Evolutionary conservation across 2,888 invertebrate genomes (phyloP).

Genomic region (Myopa testacea): DNA sequence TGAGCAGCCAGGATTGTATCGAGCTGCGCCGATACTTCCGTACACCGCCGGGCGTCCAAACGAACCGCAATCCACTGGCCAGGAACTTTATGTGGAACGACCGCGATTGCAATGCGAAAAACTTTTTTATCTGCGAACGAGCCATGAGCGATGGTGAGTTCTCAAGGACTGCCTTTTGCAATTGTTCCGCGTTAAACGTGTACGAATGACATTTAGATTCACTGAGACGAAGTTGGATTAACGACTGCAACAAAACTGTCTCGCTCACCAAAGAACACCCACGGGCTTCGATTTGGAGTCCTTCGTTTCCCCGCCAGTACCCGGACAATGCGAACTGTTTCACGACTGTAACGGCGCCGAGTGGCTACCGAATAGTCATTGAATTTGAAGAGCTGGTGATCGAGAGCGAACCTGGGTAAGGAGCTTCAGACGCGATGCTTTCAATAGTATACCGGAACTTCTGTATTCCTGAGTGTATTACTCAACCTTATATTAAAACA

Average conservation of each 20-base stretch:
- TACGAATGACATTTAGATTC: constrained; percentile 63
- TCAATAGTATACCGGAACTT: neutral
- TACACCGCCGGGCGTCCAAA: constrained; percentile 68
- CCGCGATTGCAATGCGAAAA: constrained; percentile 78
- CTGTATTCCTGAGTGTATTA: neutral
- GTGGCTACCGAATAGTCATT: constrained; percentile 77
- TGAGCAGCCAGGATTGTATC: constrained; percentile 84
- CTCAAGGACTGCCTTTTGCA: neutral
- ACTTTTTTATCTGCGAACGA: constrained; percentile 81
- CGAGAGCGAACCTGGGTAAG: constrained; percentile 82
- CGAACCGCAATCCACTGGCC: constrained; percentile 68
- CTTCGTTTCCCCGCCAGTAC: constrained; percentile 83
- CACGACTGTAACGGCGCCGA: constrained; percentile 77
- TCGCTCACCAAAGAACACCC: constrained; percentile 75
- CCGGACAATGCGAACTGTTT: constrained; percentile 82
- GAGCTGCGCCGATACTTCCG: constrained; percentile 79
- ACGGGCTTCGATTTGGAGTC: constrained; percentile 79
- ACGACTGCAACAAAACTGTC: constrained; percentile 78
- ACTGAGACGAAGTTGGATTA: constrained; percentile 68
- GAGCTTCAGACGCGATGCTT: neutral
- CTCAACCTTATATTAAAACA: no score
- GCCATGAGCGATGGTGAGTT: constrained; percentile 75
- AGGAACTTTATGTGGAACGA: constrained; percentile 85
- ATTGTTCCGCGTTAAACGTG: neutral
- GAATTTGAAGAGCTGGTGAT: constrained; percentile 83